Evolutionary conservation across 2,888 invertebrate genomes (phyloP).

Genomic region (Stictocephala bisonia): DNA sequence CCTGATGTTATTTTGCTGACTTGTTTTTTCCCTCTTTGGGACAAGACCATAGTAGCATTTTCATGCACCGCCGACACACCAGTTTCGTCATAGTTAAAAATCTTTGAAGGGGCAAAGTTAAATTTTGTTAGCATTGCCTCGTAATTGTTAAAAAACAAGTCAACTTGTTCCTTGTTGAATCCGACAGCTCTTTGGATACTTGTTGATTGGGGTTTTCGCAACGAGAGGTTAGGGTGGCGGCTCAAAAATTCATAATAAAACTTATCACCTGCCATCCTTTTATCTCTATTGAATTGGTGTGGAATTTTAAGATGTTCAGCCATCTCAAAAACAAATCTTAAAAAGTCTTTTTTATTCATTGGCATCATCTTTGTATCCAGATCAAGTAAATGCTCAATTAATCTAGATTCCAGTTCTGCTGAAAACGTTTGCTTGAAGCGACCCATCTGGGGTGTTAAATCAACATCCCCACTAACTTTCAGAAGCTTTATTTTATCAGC

Average conservation of each 20-base stretch:
- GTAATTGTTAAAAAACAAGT: conserved; percentile 25
- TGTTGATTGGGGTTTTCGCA: conserved; percentile 12
- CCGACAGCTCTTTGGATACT: not conserved
- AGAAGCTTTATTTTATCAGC: not conserved
- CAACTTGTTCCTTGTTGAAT: conserved; percentile 5
- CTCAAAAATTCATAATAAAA: not conserved
- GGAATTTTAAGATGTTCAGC: not conserved
- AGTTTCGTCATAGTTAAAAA: conserved; percentile 52
- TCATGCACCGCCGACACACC: conserved; percentile 47
- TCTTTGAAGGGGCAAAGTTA: not conserved
- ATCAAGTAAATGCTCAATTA: not conserved
- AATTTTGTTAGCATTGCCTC: not conserved
- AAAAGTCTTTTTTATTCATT: not conserved
- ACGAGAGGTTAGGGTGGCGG: not conserved
- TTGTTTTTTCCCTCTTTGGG: conserved; percentile 47
- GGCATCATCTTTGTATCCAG: conserved; percentile 19
- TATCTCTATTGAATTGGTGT: not conserved
- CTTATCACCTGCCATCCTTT: not conserved
- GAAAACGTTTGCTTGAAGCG: not conserved
- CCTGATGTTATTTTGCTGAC: conserved; percentile 46
- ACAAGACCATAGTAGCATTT: conserved; percentile 47
- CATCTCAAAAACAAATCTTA: conserved; percentile 45
- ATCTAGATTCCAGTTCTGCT: not conserved
- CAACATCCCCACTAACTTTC: not conserved
- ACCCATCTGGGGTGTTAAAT: not conserved